Evolutionary conservation across 2,797 vertebrate genomes (phyloP).

Genomic region (Etheostoma nigrum): DNA sequence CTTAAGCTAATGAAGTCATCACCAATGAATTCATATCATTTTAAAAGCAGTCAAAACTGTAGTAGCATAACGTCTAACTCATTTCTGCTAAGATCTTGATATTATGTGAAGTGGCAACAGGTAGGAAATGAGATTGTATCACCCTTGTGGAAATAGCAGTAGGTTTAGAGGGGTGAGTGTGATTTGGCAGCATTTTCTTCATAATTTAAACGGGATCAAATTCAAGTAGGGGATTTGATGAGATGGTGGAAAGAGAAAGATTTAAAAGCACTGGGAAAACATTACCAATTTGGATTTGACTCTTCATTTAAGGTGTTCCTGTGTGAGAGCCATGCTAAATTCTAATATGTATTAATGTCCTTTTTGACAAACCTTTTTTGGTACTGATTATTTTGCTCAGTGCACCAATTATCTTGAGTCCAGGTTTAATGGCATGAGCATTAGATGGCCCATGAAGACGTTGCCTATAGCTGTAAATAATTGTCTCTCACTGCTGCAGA

Average conservation of each 20-base stretch:
- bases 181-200: conserved; percentile 27
- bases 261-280: conserved; percentile 20
- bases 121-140: too few relatives aligned
- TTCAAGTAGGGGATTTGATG: conserved; percentile 45
- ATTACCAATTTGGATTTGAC: conserved; percentile 27
- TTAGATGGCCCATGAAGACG: conserved; percentile 17
- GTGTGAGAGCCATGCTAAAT: conserved; percentile 10
- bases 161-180: conserved; percentile 3
- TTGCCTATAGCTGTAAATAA: conserved; percentile 42
- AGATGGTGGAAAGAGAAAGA: conserved; percentile 47
- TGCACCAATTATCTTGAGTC: conserved; percentile 15
- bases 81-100: not conserved
- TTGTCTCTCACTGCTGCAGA: conserved; percentile 20
- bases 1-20: conserved; percentile 6
- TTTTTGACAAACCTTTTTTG: conserved; percentile 18
- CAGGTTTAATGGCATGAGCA: conserved; percentile 17
- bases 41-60: conserved; percentile 8
- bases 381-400: not conserved
- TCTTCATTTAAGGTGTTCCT: conserved; percentile 21
- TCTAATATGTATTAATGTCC: conserved; percentile 31
- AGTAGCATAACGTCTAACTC: conserved; percentile 2
- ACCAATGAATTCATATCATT: not conserved
- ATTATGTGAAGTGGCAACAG: too few relatives aligned
- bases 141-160: not conserved
- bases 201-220: conserved; percentile 48